Percentiles rank a stretch among this genome's conserved stretches.
Conservation (phyloP, 2,888 invertebrate genomes). For the Meteorus colon region DNA sequence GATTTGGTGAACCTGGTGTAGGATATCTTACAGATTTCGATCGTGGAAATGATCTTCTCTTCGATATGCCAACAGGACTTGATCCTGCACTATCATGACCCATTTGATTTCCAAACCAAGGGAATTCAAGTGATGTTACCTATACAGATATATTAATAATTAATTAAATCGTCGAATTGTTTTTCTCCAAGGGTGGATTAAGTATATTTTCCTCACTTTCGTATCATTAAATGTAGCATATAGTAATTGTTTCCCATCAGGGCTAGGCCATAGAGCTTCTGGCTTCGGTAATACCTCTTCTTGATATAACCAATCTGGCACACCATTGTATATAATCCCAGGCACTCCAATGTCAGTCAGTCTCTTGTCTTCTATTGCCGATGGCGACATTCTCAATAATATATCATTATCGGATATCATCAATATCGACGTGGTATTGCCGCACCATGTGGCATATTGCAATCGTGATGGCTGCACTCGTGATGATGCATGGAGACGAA, state of each 20-base stretch:
- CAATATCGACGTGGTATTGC: constrained; percentile 83
- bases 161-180: neutral
- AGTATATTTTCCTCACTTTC: constrained; percentile 47
- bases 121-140: constrained; percentile 76
- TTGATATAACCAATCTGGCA: constrained; percentile 98
- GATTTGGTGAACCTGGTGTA: constrained; percentile 91
- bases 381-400: constrained; percentile 85
- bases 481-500: constrained; percentile 85
- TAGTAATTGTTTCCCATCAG: constrained; percentile 87
- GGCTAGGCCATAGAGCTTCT: constrained; percentile 89
- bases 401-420: constrained; percentile 93
- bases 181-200: neutral
- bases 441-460: constrained; percentile 90
- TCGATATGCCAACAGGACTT: constrained; percentile 73
- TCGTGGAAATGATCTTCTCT: constrained; percentile 83
- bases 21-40: constrained; percentile 88
- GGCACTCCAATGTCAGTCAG: constrained; percentile 86
- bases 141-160: neutral
- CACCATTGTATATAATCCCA: constrained; percentile 91
- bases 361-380: constrained; percentile 78
- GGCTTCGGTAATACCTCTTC: constrained; percentile 90
- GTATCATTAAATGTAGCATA: constrained; percentile 92
- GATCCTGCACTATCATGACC: constrained; percentile 72
- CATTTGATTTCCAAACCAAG: constrained; percentile 82
- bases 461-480: constrained; percentile 82